Percentiles rank a stretch among this genome's conserved stretches.
phyloP scores from a whole-genome alignment of 1,140 invertebrate genomes.

The Ostrea edulis region DNA sequence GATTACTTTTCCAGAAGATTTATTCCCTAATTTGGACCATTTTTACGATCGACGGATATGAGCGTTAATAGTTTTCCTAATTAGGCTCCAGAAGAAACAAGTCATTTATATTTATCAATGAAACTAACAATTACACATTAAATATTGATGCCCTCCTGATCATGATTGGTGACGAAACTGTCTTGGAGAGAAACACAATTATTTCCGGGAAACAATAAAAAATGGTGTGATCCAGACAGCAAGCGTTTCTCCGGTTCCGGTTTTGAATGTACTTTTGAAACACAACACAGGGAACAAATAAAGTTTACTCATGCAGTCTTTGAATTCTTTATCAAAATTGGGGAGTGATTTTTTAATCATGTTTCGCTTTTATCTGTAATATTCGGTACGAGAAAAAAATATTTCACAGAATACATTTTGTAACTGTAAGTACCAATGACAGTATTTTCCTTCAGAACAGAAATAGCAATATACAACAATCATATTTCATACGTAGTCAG shows the following conservation, averaged over 20 bases:
- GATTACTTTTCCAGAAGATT: slow-evolving; percentile 35
- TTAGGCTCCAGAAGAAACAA: slow-evolving; percentile 5
- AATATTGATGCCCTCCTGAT: slow-evolving; percentile 22
- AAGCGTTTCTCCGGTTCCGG: neutral
- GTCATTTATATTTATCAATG: slow-evolving; percentile 38
- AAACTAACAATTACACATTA: slow-evolving; percentile 39
- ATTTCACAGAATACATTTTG: no score
- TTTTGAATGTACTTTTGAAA: neutral
- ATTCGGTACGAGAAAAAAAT: no score
- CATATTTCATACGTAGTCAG: no score
- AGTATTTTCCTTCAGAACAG: no score
- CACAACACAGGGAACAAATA: neutral
- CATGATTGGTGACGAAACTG: slow-evolving; percentile 8
- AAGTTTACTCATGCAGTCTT: no score
- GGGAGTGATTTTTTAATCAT: no score
- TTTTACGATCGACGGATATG: slow-evolving; percentile 29
- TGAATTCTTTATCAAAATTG: no score
- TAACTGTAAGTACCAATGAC: no score
- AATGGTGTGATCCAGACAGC: neutral
- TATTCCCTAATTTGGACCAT: slow-evolving; percentile 8
- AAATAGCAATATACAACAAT: no score
- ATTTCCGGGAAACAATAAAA: slow-evolving; percentile 21
- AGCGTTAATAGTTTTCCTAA: slow-evolving; percentile 7
- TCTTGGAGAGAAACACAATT: neutral
- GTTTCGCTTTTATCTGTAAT: no score